These are phyloP conservation scores for Sebastes matsubarae DNA, from an alignment of 2,797 vertebrate species.

Conservation along the genomic window DNA sequence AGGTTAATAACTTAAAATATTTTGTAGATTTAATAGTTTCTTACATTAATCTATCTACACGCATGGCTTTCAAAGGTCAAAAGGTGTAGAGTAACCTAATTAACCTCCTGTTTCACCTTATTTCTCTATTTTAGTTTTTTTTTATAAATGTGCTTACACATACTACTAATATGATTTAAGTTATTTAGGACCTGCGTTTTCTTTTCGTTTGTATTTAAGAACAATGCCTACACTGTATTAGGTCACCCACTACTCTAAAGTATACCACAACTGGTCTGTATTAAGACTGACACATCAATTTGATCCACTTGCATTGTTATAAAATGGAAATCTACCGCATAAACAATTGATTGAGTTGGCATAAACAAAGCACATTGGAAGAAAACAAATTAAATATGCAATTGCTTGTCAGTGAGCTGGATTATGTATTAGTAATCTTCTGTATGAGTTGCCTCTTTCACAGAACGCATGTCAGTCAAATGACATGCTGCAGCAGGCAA, in stretches of 20 bases:
- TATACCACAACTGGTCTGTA: neutral
- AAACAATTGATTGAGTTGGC: neutral
- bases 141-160: neutral
- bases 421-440: conserved; percentile 44
- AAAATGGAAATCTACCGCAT: neutral
- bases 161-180: neutral
- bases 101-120: neutral
- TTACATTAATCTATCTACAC: neutral
- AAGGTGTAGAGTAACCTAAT: neutral
- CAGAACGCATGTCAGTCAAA: conserved; percentile 28
- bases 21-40: neutral
- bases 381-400: conserved; percentile 29
- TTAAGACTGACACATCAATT: neutral
- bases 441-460: conserved; percentile 18
- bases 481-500: neutral
- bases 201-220: neutral
- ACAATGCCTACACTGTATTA: neutral
- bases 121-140: neutral
- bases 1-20: neutral
- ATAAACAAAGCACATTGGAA: neutral
- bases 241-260: neutral
- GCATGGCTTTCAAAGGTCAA: neutral
- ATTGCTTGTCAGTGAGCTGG: conserved; percentile 11
- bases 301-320: neutral
- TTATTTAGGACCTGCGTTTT: neutral